These are phyloP conservation scores for Frankliniella fusca DNA, from an alignment of 2,888 invertebrate species.

Conservation along the genomic window DNA sequence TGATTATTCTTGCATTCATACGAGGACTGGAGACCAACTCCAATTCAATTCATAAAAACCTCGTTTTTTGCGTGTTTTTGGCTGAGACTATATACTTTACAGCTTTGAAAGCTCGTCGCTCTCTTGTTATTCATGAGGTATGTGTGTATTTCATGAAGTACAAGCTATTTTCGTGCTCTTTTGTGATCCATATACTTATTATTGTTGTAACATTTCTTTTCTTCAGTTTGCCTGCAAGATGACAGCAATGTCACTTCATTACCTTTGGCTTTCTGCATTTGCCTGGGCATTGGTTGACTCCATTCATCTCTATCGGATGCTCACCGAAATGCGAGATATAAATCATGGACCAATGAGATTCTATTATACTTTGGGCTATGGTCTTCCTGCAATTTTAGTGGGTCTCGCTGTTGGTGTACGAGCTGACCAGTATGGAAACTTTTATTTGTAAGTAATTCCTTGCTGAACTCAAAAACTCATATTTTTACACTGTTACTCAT, in stretches of 20 bases:
- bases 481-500: not conserved
- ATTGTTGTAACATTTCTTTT: conserved; percentile 29
- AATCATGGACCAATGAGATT: conserved; percentile 92
- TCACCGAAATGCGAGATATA: conserved; percentile 92
- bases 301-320: conserved; percentile 86
- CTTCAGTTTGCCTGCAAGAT: conserved; percentile 66
- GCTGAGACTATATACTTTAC: conserved; percentile 81
- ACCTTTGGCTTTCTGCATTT: conserved; percentile 85
- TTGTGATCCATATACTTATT: not conserved
- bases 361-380: conserved; percentile 89
- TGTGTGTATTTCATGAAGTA: conserved; percentile 39
- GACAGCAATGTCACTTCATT: conserved; percentile 85
- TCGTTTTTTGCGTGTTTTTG: conserved; percentile 84
- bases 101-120: conserved; percentile 75
- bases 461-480: conserved; percentile 1
- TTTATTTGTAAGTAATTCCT: conserved; percentile 72
- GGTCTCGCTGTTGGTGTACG: conserved; percentile 87
- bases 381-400: conserved; percentile 84
- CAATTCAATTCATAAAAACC: conserved; percentile 89
- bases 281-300: conserved; percentile 91
- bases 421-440: conserved; percentile 92
- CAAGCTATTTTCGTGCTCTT: not conserved
- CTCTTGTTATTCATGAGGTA: conserved; percentile 79
- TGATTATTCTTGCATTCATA: conserved; percentile 75
- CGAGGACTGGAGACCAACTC: conserved; percentile 82